These are phyloP conservation scores for Chelonus insularis DNA, from an alignment of 1,140 invertebrate genomes.

Conservation along the genomic window DNA sequence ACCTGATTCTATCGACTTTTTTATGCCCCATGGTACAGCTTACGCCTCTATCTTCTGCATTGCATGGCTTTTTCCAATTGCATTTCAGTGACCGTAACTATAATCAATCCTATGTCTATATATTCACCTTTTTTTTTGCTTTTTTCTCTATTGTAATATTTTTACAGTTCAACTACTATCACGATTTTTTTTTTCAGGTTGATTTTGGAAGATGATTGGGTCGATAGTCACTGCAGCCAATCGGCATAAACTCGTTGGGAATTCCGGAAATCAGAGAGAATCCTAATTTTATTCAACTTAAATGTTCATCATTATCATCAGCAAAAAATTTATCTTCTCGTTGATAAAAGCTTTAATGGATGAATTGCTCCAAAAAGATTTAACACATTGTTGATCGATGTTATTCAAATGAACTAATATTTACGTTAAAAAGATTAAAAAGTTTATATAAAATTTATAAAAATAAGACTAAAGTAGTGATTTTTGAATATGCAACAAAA, in stretches of 20 bases:
- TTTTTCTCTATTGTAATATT: background rate
- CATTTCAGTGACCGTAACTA: conserved; percentile 1
- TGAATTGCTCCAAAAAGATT: too few species aligned
- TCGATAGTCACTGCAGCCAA: background rate
- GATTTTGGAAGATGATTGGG: conserved; percentile 1
- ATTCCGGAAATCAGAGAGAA: background rate
- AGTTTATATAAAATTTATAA: background rate
- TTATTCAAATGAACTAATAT: too few species aligned
- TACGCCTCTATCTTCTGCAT: background rate
- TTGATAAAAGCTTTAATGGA: background rate
- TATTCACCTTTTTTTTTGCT: background rate
- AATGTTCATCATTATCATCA: background rate
- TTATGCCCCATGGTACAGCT: background rate
- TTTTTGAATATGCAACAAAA: too few species aligned
- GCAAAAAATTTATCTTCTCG: background rate
- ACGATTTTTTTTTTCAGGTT: background rate
- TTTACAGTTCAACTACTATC: background rate
- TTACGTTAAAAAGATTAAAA: background rate
- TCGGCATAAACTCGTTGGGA: background rate
- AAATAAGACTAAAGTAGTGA: background rate
- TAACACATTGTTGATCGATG: too few species aligned
- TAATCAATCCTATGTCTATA: background rate
- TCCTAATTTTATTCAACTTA: background rate
- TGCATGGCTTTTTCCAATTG: background rate
- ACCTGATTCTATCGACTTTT: conserved; percentile 2